These are phyloP conservation scores for Dicrostonyx torquatus DNA, from an alignment of 2,797 vertebrate genomes.

Conservation along the genomic window DNA sequence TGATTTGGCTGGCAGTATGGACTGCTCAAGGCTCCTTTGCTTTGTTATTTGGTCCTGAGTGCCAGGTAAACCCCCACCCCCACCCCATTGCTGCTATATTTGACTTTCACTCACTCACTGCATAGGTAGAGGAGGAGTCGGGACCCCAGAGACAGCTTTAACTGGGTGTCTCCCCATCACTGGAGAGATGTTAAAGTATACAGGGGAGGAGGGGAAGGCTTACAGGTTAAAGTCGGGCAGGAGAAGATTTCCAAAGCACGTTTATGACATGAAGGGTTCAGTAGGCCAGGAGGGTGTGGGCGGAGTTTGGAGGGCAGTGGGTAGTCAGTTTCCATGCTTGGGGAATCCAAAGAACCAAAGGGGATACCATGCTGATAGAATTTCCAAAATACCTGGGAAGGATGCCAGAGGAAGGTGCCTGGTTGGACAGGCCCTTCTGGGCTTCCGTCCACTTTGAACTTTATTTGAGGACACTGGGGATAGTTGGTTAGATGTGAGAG, in stretches of 20 bases:
- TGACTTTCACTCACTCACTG: not conserved
- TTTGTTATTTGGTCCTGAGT: not conserved
- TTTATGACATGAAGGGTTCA: not conserved
- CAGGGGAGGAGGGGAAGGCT: too few relatives aligned
- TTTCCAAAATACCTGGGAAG: not conserved
- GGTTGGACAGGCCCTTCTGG: not conserved
- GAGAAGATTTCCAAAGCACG: not conserved
- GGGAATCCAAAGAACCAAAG: not conserved
- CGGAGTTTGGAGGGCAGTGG: rapidly evolving
- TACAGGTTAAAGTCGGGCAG: rapidly evolving
- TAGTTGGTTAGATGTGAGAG: not conserved
- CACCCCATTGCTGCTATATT: rapidly evolving
- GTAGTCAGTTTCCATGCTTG: not conserved
- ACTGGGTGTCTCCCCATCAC: not conserved
- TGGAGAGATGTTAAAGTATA: not conserved
- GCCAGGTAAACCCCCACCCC: not conserved
- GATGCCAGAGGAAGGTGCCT: not conserved
- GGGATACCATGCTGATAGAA: not conserved
- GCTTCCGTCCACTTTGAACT: not conserved
- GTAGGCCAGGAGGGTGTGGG: not conserved
- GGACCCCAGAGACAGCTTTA: not conserved
- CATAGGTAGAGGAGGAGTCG: not conserved
- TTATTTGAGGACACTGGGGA: not conserved
- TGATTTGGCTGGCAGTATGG: not conserved
- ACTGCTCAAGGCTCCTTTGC: rapidly evolving